Evolutionary conservation across 2,113 vertebrate species (phyloP).

Genomic region (Rhinoptilus africanus): DNA sequence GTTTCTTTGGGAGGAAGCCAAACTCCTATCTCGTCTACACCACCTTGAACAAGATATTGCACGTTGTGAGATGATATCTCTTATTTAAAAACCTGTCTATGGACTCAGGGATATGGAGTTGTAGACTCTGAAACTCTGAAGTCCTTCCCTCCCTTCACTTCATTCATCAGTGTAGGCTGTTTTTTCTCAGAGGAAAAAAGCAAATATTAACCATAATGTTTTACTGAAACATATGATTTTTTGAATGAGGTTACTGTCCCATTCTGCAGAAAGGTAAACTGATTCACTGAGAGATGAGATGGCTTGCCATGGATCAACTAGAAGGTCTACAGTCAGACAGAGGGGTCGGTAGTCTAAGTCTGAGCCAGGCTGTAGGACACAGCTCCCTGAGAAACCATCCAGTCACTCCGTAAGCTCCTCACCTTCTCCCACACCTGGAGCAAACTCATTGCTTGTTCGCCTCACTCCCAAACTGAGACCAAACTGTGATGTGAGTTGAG

Average conservation of each 20-base stretch:
- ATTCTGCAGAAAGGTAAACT: not conserved
- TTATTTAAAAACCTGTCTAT: not conserved
- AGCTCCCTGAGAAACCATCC: not conserved
- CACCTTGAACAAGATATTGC: not conserved
- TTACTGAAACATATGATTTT: not conserved
- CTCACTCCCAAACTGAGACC: not conserved
- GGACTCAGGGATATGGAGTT: not conserved
- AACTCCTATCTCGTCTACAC: fast-evolving
- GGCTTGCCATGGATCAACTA: not conserved
- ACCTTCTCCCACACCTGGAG: not conserved
- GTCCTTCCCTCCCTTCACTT: not conserved
- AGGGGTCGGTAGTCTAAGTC: not conserved
- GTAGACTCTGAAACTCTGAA: not conserved
- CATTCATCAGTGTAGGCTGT: not conserved
- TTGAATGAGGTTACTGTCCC: not conserved
- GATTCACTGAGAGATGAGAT: not conserved
- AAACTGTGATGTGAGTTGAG: not conserved
- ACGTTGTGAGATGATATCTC: not conserved
- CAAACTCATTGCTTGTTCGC: fast-evolving
- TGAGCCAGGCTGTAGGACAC: not conserved
- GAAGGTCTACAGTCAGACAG: not conserved
- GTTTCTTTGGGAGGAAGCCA: not conserved
- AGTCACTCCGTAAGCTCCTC: not conserved
- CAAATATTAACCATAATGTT: not conserved
- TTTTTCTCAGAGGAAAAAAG: not conserved